phyloP scores from a whole-genome alignment of 2,888 invertebrate genomes.

The Netelia melanura region DNA sequence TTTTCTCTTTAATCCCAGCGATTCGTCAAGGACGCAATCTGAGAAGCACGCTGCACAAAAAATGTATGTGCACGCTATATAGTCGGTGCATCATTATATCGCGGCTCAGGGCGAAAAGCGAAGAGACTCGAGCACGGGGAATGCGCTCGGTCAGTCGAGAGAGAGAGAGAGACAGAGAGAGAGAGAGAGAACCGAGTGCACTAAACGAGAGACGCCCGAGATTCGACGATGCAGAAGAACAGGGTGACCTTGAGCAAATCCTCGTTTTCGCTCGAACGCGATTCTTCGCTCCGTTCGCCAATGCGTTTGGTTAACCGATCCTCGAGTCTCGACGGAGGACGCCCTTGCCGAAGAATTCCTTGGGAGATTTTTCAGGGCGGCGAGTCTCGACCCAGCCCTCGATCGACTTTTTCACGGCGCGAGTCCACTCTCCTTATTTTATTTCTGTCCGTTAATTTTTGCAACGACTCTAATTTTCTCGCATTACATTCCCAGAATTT shows the following conservation, averaged over 20 bases:
- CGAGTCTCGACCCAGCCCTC: neutral
- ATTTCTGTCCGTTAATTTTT: too few relatives aligned
- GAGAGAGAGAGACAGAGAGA: neutral
- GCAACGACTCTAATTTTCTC: too few relatives aligned
- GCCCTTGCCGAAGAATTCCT: neutral
- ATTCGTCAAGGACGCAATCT: conserved; percentile 21
- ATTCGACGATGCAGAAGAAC: conserved; percentile 70
- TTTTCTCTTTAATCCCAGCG: conserved; percentile 1
- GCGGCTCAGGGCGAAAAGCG: neutral
- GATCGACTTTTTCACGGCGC: too few relatives aligned
- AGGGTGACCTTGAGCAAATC: conserved; percentile 76
- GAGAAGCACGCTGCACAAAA: neutral
- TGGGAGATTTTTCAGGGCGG: neutral
- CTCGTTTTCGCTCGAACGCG: conserved; percentile 66
- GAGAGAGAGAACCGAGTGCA: conserved; percentile 36
- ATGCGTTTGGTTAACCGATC: conserved; percentile 6
- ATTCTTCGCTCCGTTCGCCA: conserved; percentile 6
- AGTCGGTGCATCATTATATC: neutral
- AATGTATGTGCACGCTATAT: neutral
- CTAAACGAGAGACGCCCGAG: conserved; percentile 26
- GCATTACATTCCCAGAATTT: too few relatives aligned
- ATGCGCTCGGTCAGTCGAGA: neutral
- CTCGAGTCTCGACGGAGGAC: neutral
- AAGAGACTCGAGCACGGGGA: neutral
- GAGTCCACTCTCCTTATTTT: too few relatives aligned